phyloP scores from a whole-genome alignment of 2,113 vertebrate species.

The Corapipo altera region DNA sequence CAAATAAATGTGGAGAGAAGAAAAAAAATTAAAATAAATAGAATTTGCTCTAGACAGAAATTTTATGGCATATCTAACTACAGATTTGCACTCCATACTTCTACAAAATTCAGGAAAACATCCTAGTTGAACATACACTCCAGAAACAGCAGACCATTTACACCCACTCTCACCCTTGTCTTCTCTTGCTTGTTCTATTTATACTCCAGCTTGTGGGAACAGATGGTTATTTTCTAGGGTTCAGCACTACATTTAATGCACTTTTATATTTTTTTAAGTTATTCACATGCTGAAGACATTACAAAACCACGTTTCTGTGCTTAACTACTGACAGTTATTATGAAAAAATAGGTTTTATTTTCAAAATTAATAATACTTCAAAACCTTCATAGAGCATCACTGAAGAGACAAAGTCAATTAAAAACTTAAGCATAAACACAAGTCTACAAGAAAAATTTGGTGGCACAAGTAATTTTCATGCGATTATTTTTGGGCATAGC shows the following conservation, averaged over 20 bases:
- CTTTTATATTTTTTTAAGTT: background rate
- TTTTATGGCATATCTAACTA: background rate
- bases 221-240: constrained; percentile 56
- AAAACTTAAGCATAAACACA: background rate
- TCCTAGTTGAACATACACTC: background rate
- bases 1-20: background rate
- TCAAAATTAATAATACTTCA: background rate
- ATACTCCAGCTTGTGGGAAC: constrained; percentile 36
- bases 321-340: background rate
- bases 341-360: background rate
- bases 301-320: background rate
- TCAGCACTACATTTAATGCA: constrained; percentile 22
- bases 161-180: constrained; percentile 37
- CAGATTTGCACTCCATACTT: background rate
- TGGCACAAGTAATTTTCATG: background rate
- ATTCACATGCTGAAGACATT: constrained; percentile 10
- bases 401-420: background rate
- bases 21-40: background rate
- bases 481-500: background rate
- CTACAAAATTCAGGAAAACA: background rate
- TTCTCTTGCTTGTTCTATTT: constrained; percentile 48
- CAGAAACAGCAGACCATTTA: constrained; percentile 32
- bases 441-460: background rate
- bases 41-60: background rate
- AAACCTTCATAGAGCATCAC: background rate